A percentile compares a stretch with the other conserved stretches of the same genome.
phyloP scores from a whole-genome alignment of 2,888 invertebrate species.

The Drosophila heteroneura region DNA sequence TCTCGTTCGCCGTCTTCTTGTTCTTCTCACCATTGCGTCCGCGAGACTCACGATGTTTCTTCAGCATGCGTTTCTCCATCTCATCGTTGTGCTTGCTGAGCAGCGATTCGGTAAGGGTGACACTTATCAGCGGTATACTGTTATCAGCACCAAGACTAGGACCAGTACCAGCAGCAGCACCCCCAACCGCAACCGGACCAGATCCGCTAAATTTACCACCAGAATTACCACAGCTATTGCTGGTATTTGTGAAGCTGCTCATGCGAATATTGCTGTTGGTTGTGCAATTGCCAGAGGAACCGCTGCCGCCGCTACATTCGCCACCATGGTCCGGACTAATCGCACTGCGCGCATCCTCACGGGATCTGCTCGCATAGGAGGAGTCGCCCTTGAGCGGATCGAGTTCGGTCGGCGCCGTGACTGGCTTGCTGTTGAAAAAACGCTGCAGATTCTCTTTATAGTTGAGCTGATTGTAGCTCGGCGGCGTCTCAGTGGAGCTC shows the following conservation, averaged over 20 bases:
- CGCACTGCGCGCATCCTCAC: slow-evolving; percentile 67
- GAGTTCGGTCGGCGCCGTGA: slow-evolving; percentile 87
- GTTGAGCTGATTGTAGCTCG: slow-evolving; percentile 94
- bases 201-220: background rate
- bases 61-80: slow-evolving; percentile 92
- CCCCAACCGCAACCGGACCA: background rate
- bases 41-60: slow-evolving; percentile 89
- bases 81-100: slow-evolving; percentile 91
- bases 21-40: slow-evolving; percentile 86
- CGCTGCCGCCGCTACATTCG: slow-evolving; percentile 87
- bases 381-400: slow-evolving; percentile 85
- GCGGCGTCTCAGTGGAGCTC: slow-evolving; percentile 91
- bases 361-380: slow-evolving; percentile 83
- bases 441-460: slow-evolving; percentile 92
- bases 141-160: slow-evolving; percentile 27
- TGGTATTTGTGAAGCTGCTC: slow-evolving; percentile 86
- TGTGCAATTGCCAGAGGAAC: slow-evolving; percentile 88
- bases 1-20: slow-evolving; percentile 82
- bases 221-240: slow-evolving; percentile 74
- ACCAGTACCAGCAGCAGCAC: background rate
- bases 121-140: slow-evolving; percentile 85
- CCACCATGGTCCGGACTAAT: slow-evolving; percentile 83
- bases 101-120: slow-evolving; percentile 87
- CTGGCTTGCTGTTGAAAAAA: slow-evolving; percentile 89
- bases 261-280: slow-evolving; percentile 87